Base-by-base conservation (phyloP, 2,888 invertebrate genomes). In the Beris chalybata region DNA sequence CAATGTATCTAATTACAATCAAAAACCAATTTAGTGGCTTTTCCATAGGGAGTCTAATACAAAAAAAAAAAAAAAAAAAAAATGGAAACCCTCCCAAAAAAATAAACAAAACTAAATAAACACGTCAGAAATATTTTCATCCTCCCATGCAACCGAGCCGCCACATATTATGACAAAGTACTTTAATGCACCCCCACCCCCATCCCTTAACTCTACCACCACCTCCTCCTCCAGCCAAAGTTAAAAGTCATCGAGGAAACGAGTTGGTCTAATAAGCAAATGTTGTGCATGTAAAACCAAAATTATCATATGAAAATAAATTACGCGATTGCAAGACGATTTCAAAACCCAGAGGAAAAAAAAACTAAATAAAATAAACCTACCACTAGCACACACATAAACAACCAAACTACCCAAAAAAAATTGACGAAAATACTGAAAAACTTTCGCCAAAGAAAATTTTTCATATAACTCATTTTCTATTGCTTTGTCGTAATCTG, bases 401-500 rank as follows among this genome's bases (percentile, higher is more conserved):
- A 56, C 50, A 29, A 54, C 53, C 44, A 53, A 30, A 64, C 53
- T 45, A n/a, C 30, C 31, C n/a, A n/a, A 52, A 13, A 61, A 53
- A 50, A 31, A 50, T 22, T 61, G 22, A 2, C 15, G n/a, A 38
- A 61, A 52, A 61, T 52, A 30, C 52, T 13, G 64, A 47, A 65
- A 65, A 64, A 57, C 32, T 65, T 65, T 57, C 38, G 44, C 48
- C 57, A 29, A 69, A 69, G 61, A 67, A n/a, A 67, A 67, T 66
- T 69, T 69, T 69, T 69, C 66, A 66, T 38, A 38, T 67, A 66
- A 67, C 67, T 67, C 66, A 69, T 69, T 67, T 61, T 69, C 57
- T 69, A 63, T 69, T 69, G 69, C 67, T 65, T 69, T 67, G 67
- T 69, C 67, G 69, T 69, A 69, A 69, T 69, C 69, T 69, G 69